These are phyloP conservation scores for Rhadina sibilatrix DNA, from an alignment of 2,113 vertebrate species.

Conservation along the genomic window DNA sequence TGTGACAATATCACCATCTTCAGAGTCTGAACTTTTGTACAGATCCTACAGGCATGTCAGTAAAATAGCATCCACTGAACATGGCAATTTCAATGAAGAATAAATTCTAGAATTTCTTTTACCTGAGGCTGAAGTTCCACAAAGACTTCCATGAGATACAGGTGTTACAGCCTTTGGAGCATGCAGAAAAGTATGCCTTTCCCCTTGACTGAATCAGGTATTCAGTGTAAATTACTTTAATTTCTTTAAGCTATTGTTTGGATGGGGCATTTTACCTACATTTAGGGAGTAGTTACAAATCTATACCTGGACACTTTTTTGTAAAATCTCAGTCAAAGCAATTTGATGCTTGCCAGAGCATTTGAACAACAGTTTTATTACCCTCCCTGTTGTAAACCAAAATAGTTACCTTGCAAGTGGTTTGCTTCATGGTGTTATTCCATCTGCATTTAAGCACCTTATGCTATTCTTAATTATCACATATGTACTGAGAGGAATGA, in stretches of 20 bases:
- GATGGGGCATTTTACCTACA: neutral
- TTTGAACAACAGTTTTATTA: neutral
- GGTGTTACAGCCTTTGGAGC: neutral
- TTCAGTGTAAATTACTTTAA: neutral
- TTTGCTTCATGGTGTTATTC: neutral
- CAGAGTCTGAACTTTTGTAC: neutral
- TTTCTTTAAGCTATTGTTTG: neutral
- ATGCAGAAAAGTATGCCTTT: neutral
- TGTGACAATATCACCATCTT: neutral
- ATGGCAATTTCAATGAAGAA: neutral
- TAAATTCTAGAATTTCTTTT: neutral
- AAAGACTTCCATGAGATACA: neutral
- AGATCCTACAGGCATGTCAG: neutral
- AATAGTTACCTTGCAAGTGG: neutral
- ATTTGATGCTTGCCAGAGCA: neutral
- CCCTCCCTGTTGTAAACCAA: neutral
- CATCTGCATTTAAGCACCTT: neutral
- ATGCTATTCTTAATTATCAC: neutral
- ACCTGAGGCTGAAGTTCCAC: neutral
- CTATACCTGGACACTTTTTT: rapidly evolving
- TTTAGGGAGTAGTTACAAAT: neutral
- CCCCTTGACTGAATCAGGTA: neutral
- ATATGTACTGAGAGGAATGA: neutral
- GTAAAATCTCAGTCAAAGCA: neutral
- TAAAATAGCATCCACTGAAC: neutral